Base-by-base conservation (phyloP, 2,888 invertebrate species). In the Hydrotaea cyrtoneurina region DNA sequence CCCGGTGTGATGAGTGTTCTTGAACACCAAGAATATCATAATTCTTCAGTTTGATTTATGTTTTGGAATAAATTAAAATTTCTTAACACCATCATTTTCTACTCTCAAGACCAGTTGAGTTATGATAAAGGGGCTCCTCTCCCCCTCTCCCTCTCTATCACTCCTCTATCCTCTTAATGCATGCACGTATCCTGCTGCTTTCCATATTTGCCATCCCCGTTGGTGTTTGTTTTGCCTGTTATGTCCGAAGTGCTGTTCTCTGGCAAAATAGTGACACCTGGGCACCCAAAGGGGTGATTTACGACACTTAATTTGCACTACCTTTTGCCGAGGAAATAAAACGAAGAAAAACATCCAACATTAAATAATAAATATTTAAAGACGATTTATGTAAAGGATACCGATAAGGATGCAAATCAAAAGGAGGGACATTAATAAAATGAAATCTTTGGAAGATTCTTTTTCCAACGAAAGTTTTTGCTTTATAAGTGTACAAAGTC, bases 11-110 rank as follows among this genome's bases (percentile, higher is more conserved):
- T n/a, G n/a, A n/a, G n/a, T n/a, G 69, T 39, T 46, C 8, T 23
- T 43, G 43, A 69, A 43, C 36, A 4, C 21, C 10, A 46, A 69
- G 69, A 13, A 69, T 43, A 69, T 23, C 43, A 69, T 69, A 69
- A 69, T 69, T 43, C 69, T 69, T 43, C 69, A 43, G 15, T 69
- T 10, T 69, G 69, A 69, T 69, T 69, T 69, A 69, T 69, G 69
- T 11, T 46, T 46, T 21, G 46, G 43, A n/a, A 69, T 39, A 69
- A 23, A 69, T 69, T 69, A 69, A 69, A 69, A 46, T 46, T 31
- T 69, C 69, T 39, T 39, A 62, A 36, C 26, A 62, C n/a, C 13
- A 23, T 21, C 57, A 11, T 13, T 26, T 19, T 26, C 59, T 59
- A 3, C 23, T 19, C 43, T 19, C 21, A 55, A 0, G 4, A 7